These are phyloP conservation scores for Galerucella nymphaeae DNA, from an alignment of 2,888 invertebrate species.

Conservation along the genomic window DNA sequence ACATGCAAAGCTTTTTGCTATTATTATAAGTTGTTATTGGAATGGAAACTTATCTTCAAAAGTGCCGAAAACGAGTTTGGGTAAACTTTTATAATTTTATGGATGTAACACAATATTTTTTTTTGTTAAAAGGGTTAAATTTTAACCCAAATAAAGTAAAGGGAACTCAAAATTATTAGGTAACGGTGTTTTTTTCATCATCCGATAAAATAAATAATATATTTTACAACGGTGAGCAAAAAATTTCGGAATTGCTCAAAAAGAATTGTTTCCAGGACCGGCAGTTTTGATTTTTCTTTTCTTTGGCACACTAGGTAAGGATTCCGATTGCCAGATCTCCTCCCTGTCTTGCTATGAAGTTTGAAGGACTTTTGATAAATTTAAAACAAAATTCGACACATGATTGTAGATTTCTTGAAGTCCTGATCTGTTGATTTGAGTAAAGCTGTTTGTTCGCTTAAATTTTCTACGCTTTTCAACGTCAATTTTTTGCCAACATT, in stretches of 20 bases:
- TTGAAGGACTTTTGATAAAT: too few relatives aligned
- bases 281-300: neutral
- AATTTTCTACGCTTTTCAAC: slow-evolving; percentile 31
- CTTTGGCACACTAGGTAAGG: too few relatives aligned
- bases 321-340: too few relatives aligned
- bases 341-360: too few relatives aligned
- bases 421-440: slow-evolving; percentile 6
- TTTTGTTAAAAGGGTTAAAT: slow-evolving; percentile 6
- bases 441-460: slow-evolving; percentile 33
- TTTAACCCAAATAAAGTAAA: slow-evolving; percentile 1
- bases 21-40: neutral
- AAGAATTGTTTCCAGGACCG: neutral
- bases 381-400: too few relatives aligned
- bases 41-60: neutral
- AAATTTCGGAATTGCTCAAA: neutral
- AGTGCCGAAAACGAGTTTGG: neutral
- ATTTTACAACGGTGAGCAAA: slow-evolving; percentile 4
- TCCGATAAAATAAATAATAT: neutral
- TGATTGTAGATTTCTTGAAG: neutral
- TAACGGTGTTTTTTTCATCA: slow-evolving; percentile 29
- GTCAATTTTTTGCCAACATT: slow-evolving; percentile 37
- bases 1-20: too few relatives aligned
- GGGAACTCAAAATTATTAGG: slow-evolving; percentile 18
- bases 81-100: neutral
- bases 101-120: neutral